phyloP scores from a whole-genome alignment of 2,113 vertebrate species.

The Pavo muticus region DNA sequence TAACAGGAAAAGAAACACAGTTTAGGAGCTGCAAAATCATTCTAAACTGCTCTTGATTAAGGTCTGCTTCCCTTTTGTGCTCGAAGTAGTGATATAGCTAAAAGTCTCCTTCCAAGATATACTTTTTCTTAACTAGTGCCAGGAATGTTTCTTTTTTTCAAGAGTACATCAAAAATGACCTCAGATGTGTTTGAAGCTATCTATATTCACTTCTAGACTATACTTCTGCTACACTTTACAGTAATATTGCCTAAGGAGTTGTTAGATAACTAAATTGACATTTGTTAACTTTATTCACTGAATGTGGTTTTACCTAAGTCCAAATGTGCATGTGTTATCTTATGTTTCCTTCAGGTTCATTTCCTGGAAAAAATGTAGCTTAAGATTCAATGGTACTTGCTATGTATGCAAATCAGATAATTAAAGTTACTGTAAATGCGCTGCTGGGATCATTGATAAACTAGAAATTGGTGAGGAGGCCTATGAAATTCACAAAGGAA shows the following conservation, averaged over 20 bases:
- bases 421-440: not conserved
- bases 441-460: not conserved
- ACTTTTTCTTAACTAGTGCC: not conserved
- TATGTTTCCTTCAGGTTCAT: not conserved
- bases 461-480: not conserved
- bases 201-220: not conserved
- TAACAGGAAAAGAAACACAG: not conserved
- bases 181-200: not conserved
- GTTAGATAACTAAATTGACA: not conserved
- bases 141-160: not conserved
- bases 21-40: slow-evolving; percentile 25
- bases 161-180: not conserved
- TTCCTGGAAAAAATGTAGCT: not conserved
- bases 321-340: not conserved
- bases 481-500: not conserved
- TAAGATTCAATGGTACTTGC: not conserved
- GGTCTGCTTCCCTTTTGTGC: not conserved
- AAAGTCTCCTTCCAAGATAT: not conserved
- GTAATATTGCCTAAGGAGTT: not conserved
- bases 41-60: slow-evolving; percentile 2
- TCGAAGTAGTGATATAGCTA: not conserved
- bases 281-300: not conserved
- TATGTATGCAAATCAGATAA: rapidly evolving
- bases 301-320: not conserved
- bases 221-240: not conserved